Evolutionary conservation across 1,140 invertebrate species (phyloP).

Genomic region (Uloborus diversus): DNA sequence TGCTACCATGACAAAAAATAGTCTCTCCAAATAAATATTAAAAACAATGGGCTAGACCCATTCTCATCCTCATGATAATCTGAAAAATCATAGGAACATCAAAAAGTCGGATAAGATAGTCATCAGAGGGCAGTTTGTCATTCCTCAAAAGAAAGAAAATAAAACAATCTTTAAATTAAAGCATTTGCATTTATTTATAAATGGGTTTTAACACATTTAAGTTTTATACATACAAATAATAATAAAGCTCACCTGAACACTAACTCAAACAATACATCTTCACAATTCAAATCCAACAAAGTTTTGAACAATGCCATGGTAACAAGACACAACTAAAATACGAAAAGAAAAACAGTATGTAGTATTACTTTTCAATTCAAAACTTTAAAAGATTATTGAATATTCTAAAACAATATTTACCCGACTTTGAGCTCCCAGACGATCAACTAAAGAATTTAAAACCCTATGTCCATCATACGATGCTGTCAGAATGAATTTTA

Average conservation of each 20-base stretch:
- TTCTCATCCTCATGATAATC: too few relatives aligned
- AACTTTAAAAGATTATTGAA: background rate
- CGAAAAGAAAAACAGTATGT: too few relatives aligned
- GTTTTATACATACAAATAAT: background rate
- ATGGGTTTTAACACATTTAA: too few relatives aligned
- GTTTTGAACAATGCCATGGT: constrained; percentile 91
- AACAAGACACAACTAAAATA: constrained; percentile 76
- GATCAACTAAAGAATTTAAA: constrained; percentile 79
- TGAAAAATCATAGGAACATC: too few relatives aligned
- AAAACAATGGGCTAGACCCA: too few relatives aligned
- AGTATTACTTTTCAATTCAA: background rate
- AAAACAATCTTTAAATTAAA: too few relatives aligned
- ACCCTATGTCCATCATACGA: constrained; percentile 83
- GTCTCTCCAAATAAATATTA: too few relatives aligned
- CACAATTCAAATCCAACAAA: constrained; percentile 90
- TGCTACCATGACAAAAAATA: too few relatives aligned
- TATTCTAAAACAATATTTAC: constrained; percentile 66
- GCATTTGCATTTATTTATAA: too few relatives aligned
- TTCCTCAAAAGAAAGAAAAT: too few relatives aligned
- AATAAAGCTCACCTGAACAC: constrained; percentile 75
- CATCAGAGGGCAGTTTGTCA: too few relatives aligned
- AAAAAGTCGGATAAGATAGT: too few relatives aligned
- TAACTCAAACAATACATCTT: constrained; percentile 95
- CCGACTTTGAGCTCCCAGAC: constrained; percentile 77
- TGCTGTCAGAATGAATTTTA: constrained; percentile 86